These are phyloP conservation scores for Drosophila truncata DNA, from an alignment of 1,140 invertebrate species.

Conservation along the genomic window DNA sequence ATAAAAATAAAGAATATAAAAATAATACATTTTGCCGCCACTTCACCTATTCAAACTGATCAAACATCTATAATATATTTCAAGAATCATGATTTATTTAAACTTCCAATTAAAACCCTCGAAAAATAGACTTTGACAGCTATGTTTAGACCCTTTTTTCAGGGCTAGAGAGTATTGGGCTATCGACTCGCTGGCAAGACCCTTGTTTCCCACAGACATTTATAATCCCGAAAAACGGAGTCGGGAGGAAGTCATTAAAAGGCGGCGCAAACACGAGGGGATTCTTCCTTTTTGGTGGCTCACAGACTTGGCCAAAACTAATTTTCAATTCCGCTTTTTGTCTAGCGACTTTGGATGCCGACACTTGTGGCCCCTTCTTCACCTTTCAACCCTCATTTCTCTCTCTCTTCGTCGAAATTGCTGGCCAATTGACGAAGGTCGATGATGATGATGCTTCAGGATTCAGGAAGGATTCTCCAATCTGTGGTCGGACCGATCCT, in stretches of 20 bases:
- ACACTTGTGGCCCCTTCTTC: constrained; percentile 47
- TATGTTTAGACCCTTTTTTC: neutral
- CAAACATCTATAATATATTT: neutral
- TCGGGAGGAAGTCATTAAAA: constrained; percentile 71
- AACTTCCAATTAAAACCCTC: neutral
- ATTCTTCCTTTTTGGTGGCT: constrained; percentile 23
- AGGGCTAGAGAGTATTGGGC: constrained; percentile 21
- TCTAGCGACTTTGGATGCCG: constrained; percentile 52
- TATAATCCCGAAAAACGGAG: constrained; percentile 28
- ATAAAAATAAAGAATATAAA: neutral
- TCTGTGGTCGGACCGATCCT: constrained; percentile 57
- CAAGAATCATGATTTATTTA: neutral
- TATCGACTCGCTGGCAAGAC: constrained; percentile 3
- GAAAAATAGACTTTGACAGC: neutral
- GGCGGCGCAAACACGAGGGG: constrained; percentile 28
- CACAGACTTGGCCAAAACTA: constrained; percentile 43
- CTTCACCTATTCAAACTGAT: neutral
- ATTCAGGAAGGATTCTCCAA: constrained; percentile 33
- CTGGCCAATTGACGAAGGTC: constrained; percentile 69
- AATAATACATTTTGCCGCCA: neutral
- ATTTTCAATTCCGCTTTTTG: constrained; percentile 69
- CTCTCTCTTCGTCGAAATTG: constrained; percentile 25
- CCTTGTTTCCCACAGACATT: constrained; percentile 32
- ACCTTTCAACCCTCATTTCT: constrained; percentile 16
- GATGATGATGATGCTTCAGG: constrained; percentile 8